Percentiles rank a stretch among this genome's conserved stretches.
These are phyloP conservation scores for Chaetops frenatus DNA, from an alignment of 2,113 vertebrate genomes.

Conservation along the genomic window DNA sequence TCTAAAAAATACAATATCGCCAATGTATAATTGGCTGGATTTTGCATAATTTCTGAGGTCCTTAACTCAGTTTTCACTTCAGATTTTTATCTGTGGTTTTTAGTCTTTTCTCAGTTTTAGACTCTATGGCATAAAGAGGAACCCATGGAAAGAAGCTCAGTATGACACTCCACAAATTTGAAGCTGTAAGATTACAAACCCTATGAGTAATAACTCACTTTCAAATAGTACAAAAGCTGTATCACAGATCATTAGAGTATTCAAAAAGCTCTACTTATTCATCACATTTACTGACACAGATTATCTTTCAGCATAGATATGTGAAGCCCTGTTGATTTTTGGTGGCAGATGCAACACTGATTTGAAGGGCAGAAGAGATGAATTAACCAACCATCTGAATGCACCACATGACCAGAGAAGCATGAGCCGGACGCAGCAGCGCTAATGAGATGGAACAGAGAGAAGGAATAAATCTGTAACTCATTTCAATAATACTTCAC, in stretches of 20 bases:
- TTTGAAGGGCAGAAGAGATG: slow-evolving; percentile 56
- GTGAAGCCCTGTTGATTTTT: slow-evolving; percentile 46
- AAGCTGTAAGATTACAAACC: slow-evolving; percentile 5
- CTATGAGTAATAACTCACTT: slow-evolving; percentile 10
- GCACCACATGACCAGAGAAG: slow-evolving; percentile 31
- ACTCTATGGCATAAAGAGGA: background rate
- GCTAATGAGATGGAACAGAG: slow-evolving; percentile 28
- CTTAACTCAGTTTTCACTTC: background rate
- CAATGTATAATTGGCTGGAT: background rate
- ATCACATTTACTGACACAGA: slow-evolving; percentile 38
- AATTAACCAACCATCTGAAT: slow-evolving; percentile 53
- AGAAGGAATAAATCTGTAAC: slow-evolving; percentile 46
- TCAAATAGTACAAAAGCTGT: slow-evolving; percentile 15
- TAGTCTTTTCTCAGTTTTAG: background rate
- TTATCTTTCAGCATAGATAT: slow-evolving; percentile 43
- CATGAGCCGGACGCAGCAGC: background rate
- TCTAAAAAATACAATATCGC: background rate
- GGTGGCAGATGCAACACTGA: slow-evolving; percentile 28
- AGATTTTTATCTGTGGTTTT: background rate
- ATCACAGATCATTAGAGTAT: slow-evolving; percentile 18
- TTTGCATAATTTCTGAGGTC: background rate
- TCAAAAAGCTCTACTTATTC: slow-evolving; percentile 36
- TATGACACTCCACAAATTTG: background rate
- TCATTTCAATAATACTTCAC: slow-evolving; percentile 6
- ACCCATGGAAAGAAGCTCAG: background rate